These are phyloP conservation scores for Drosophila bocki DNA, from an alignment of 1,140 invertebrate genomes.

Conservation along the genomic window DNA sequence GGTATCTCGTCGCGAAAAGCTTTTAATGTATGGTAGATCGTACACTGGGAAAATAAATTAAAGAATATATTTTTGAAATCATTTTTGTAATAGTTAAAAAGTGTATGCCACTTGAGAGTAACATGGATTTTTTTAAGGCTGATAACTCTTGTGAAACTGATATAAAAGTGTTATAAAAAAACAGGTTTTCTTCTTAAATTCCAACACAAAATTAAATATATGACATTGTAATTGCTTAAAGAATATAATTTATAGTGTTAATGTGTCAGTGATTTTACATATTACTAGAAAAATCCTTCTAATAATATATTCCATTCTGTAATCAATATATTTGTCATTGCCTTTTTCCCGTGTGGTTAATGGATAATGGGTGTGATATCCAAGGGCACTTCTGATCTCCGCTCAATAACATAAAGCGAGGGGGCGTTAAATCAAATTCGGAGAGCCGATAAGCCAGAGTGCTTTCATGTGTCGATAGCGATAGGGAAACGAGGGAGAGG, in stretches of 20 bases:
- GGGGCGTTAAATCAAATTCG: constrained; percentile 37
- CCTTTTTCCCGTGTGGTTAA: not conserved
- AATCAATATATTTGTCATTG: not conserved
- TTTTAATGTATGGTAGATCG: constrained; percentile 20
- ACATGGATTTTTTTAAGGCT: not conserved
- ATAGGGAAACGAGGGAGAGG: constrained; percentile 3
- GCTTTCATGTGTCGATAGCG: constrained; percentile 50
- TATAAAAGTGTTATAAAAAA: not conserved
- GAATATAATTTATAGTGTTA: not conserved
- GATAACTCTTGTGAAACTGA: not conserved
- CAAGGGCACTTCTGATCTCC: constrained; percentile 21
- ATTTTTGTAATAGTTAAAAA: not conserved
- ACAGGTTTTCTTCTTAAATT: not conserved
- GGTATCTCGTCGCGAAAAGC: constrained; percentile 28
- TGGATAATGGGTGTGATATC: constrained; percentile 5
- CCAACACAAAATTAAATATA: not conserved
- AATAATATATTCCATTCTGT: not conserved
- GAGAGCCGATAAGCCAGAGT: constrained; percentile 45
- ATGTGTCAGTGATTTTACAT: not conserved
- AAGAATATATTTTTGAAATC: not conserved
- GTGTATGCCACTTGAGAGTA: not conserved
- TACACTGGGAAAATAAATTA: constrained; percentile 5
- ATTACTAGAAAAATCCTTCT: not conserved
- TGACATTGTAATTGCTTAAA: accelerated
- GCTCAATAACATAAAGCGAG: constrained; percentile 9